A percentile compares a stretch with the other conserved stretches of the same genome.
phyloP scores from a whole-genome alignment of 2,888 invertebrate genomes.

The Drosophila merina region DNA sequence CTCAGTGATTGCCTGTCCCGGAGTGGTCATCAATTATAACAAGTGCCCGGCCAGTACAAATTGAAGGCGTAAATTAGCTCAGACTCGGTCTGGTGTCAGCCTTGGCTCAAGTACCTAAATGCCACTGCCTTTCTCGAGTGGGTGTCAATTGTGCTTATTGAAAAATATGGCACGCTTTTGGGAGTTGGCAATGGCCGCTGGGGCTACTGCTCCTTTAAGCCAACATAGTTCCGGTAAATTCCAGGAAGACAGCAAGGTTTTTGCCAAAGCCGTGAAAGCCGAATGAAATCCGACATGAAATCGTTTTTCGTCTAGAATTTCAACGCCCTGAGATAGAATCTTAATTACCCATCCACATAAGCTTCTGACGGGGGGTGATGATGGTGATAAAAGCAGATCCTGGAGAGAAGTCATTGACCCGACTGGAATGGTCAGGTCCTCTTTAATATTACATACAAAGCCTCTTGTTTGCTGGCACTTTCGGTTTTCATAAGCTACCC shows the following conservation, averaged over 20 bases:
- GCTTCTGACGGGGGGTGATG: neutral
- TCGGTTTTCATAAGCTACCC: neutral
- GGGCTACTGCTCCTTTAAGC: conserved; percentile 40
- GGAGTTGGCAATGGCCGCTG: conserved; percentile 29
- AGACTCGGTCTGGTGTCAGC: conserved; percentile 22
- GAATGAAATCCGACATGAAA: conserved; percentile 25
- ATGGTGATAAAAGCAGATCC: conserved; percentile 4
- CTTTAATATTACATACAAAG: conserved; percentile 49
- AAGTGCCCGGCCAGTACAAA: conserved; percentile 63
- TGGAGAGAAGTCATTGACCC: conserved; percentile 44
- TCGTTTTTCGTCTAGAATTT: conserved; percentile 53
- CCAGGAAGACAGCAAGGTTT: neutral
- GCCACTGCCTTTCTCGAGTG: conserved; percentile 31
- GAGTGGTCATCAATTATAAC: conserved; percentile 66
- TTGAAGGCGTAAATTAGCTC: conserved; percentile 66
- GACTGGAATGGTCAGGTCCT: conserved; percentile 31
- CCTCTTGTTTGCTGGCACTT: conserved; percentile 39
- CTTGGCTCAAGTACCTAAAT: conserved; percentile 4
- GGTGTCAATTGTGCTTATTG: conserved; percentile 64
- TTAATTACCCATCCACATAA: conserved; percentile 60
- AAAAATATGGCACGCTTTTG: conserved; percentile 54
- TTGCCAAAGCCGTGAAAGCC: conserved; percentile 34
- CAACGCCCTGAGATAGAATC: conserved; percentile 61
- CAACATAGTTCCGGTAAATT: conserved; percentile 16
- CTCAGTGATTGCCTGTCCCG: conserved; percentile 14